phyloP scores from a whole-genome alignment of 2,888 invertebrate species.

The Argyresthia goedartella region DNA sequence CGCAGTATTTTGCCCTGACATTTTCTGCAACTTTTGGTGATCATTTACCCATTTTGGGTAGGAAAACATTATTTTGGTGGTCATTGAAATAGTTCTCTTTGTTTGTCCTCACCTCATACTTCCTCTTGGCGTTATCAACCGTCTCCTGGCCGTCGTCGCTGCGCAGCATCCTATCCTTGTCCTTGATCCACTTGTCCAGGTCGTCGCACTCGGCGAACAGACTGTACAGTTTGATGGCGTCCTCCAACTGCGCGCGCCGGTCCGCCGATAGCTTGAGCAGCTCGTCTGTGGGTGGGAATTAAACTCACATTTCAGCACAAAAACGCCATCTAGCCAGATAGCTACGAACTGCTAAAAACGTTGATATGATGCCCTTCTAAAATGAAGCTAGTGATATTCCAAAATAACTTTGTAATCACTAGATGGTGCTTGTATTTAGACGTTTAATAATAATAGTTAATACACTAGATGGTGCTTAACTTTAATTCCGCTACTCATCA shows the following conservation, averaged over 20 bases:
- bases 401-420: too few species aligned
- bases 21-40: too few species aligned
- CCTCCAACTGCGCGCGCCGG: slow-evolving; percentile 87
- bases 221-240: slow-evolving; percentile 91
- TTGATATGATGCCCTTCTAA: too few species aligned
- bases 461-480: too few species aligned
- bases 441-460: background rate
- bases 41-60: too few species aligned
- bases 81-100: too few species aligned
- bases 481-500: too few species aligned
- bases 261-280: slow-evolving; percentile 84
- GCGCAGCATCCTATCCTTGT: slow-evolving; percentile 90
- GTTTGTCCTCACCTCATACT: slow-evolving; percentile 81
- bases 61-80: too few species aligned
- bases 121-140: slow-evolving; percentile 92
- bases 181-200: slow-evolving; percentile 97
- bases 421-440: too few species aligned
- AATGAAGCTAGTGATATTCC: too few species aligned
- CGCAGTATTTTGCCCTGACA: too few species aligned
- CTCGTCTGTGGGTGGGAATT: slow-evolving; percentile 55
- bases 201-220: slow-evolving; percentile 98
- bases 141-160: slow-evolving; percentile 88
- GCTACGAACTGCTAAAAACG: too few species aligned
- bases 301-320: background rate
- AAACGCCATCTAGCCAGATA: background rate